Conservation (phyloP, 2,113 vertebrate species). For the Madoqua kirkii region DNA sequence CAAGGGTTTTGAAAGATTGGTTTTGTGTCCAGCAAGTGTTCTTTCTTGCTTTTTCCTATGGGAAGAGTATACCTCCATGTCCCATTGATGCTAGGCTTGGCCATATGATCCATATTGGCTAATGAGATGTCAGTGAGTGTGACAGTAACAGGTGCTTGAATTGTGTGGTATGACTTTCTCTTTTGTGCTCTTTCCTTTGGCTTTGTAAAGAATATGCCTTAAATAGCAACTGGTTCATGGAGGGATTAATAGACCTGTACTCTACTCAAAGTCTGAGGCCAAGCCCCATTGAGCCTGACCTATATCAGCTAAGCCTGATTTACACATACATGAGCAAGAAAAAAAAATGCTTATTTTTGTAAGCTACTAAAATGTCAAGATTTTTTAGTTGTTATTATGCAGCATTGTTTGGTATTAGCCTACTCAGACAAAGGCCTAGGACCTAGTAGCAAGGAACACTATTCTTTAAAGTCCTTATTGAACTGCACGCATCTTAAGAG, state of each 20-base stretch:
- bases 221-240: not conserved
- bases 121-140: not conserved
- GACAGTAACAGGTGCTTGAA: not conserved
- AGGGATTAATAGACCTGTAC: not conserved
- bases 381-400: not conserved
- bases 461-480: not conserved
- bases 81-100: not conserved
- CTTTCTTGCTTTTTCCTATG: not conserved
- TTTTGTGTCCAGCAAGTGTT: not conserved
- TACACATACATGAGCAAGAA: not conserved
- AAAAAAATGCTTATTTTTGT: not conserved
- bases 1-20: not conserved
- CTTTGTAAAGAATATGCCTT: not conserved
- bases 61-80: not conserved
- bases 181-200: not conserved
- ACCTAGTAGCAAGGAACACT: not conserved
- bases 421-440: not conserved
- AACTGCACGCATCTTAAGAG: not conserved
- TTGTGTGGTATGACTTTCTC: not conserved
- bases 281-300: not conserved
- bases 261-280: not conserved
- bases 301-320: not conserved
- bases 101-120: not conserved
- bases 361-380: not conserved
- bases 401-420: not conserved